Conservation (phyloP, 2,113 vertebrate species). For the Carassius carassius region DNA sequence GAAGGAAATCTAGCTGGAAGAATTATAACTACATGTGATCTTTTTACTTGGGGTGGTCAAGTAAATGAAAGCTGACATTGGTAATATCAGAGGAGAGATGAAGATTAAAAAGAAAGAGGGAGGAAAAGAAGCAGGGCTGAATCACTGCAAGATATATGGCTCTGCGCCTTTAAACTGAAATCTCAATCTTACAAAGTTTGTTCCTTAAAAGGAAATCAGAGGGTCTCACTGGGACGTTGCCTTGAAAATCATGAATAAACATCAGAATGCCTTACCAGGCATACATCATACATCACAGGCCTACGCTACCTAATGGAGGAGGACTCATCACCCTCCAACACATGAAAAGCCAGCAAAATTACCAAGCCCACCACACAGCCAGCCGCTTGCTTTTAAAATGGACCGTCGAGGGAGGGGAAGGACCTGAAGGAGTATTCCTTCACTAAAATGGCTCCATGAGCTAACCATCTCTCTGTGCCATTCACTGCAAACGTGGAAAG, state of each 20-base stretch:
- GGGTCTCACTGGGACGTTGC: slow-evolving; percentile 70
- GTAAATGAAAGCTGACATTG: slow-evolving; percentile 74
- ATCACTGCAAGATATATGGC: slow-evolving; percentile 63
- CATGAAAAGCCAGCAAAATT: slow-evolving; percentile 78
- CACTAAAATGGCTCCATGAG: slow-evolving; percentile 69
- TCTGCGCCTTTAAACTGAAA: slow-evolving; percentile 73
- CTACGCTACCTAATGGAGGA: slow-evolving; percentile 77
- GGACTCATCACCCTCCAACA: slow-evolving; percentile 71
- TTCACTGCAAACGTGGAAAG: slow-evolving; percentile 7
- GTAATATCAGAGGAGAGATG: slow-evolving; percentile 67
- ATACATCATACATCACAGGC: slow-evolving; percentile 80
- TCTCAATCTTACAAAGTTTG: slow-evolving; percentile 77
- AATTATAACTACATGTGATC: slow-evolving; percentile 71
- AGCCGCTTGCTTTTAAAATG: slow-evolving; percentile 66
- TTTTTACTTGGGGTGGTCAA: slow-evolving; percentile 70
- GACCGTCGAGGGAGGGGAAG: slow-evolving; percentile 61
- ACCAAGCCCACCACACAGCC: slow-evolving; percentile 69
- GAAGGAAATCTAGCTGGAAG: slow-evolving; percentile 60
- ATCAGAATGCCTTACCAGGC: slow-evolving; percentile 73
- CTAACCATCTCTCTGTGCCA: slow-evolving; percentile 59
- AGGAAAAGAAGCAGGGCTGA: slow-evolving; percentile 21
- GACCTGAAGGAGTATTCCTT: slow-evolving; percentile 58
- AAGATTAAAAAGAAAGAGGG: slow-evolving; percentile 57
- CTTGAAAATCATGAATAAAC: slow-evolving; percentile 81
- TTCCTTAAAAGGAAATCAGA: slow-evolving; percentile 81